Base-by-base conservation (phyloP, 2,888 invertebrate species). In the Aleiodes alternator region DNA sequence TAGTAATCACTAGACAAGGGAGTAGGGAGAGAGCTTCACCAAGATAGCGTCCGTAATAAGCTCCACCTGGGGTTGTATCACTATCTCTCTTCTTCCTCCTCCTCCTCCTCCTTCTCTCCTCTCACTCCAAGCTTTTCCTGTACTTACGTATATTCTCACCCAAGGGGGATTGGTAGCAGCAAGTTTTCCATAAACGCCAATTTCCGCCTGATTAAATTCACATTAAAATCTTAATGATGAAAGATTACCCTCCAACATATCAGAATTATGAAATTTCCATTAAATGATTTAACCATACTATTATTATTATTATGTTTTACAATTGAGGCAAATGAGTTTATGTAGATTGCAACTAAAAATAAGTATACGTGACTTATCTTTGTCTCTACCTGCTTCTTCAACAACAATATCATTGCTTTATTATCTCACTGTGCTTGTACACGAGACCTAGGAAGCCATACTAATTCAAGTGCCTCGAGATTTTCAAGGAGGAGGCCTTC, bases 181-280 rank as follows among this genome's bases (percentile, higher is more conserved):
- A 9, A 61, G 14, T 7, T 77, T 76, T 76, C 79, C 79, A 76
- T 77, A 77, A 79, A 79, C 73, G 77, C 77, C 79, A 79, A 79
- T 79, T 79, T 79, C 77, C 76, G 72, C 71, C 73, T 76, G 75
- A 79, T 79, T 73, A 79, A 77, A 77, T 61, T 38, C 34, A 61
- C 61, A 61, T 61, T 61, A 61, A 16, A 43, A 56, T 16, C 56
- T 23, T 11, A 56, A 56, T 43, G 43, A 43, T 43, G 43, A 43
- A 43, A 11, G 43, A 43, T 43, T 43, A 43, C 43, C 55, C 14
- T 11, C 56, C 6, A 9, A 56, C n/a, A 56, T 56, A 7, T 23
- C 11, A 56, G 23, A 56, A 56, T 23, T 55, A 55, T 55, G 43
- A 43, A 43, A 43, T 43, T 55, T 16, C 55, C 55, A 55, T 55